Percentiles rank a stretch among this genome's conserved stretches.
Conservation (phyloP, 2,888 invertebrate species). For the Heliconius erato region DNA sequence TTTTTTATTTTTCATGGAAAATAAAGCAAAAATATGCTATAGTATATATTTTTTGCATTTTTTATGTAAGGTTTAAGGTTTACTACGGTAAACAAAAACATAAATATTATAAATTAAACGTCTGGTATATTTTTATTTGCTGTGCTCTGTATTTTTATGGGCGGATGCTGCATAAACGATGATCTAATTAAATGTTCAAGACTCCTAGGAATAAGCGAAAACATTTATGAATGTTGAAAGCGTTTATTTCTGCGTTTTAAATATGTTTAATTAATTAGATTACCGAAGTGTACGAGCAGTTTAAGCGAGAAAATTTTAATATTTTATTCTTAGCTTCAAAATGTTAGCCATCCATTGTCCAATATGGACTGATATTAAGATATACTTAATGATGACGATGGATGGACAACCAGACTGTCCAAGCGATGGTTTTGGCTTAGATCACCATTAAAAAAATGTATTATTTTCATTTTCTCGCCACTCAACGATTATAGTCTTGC, state of each 20-base stretch:
- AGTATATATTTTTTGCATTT: too few species aligned
- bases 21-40: too few species aligned
- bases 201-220: slow-evolving; percentile 25
- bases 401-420: too few species aligned
- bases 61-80: too few species aligned
- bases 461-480: background rate
- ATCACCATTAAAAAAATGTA: background rate
- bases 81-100: background rate
- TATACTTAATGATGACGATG: too few species aligned
- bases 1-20: too few species aligned
- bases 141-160: slow-evolving; percentile 11
- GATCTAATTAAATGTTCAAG: slow-evolving; percentile 31
- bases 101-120: background rate
- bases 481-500: too few species aligned
- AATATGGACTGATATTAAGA: background rate
- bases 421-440: background rate
- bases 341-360: background rate
- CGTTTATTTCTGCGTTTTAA: slow-evolving; percentile 7
- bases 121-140: background rate
- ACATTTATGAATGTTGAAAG: slow-evolving; percentile 10
- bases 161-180: slow-evolving; percentile 22
- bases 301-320: background rate
- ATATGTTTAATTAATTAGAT: slow-evolving; percentile 13
- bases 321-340: background rate
- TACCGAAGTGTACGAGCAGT: background rate